These are phyloP conservation scores for Hypotaenidia okinawae DNA, from an alignment of 2,797 vertebrate species.

Conservation along the genomic window DNA sequence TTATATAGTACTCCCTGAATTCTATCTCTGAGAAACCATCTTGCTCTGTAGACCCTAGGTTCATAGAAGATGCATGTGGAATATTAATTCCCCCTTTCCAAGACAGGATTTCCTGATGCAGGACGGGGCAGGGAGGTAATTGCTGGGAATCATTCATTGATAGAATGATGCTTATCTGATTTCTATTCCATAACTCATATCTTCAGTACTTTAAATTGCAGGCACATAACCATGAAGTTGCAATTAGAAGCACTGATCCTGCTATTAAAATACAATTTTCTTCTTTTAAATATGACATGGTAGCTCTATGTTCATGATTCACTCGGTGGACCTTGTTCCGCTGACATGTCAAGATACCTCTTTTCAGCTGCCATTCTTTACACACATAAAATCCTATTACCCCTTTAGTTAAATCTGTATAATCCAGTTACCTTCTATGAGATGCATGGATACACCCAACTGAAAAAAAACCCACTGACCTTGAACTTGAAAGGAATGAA, in stretches of 20 bases:
- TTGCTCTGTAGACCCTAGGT: neutral
- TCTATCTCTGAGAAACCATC: neutral
- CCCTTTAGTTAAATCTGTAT: conserved; percentile 27
- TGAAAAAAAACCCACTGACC: neutral
- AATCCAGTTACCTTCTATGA: conserved; percentile 45
- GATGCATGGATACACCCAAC: neutral
- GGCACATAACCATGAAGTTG: conserved; percentile 27
- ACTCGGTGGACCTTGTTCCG: conserved; percentile 28
- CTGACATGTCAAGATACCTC: conserved; percentile 31
- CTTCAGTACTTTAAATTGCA: conserved; percentile 42
- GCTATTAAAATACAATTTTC: conserved; percentile 51
- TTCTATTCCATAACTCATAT: conserved; percentile 23
- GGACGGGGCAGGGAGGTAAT: conserved; percentile 13
- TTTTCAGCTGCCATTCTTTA: conserved; percentile 52
- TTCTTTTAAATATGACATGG: conserved; percentile 37
- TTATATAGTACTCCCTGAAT: neutral
- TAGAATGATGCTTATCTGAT: neutral
- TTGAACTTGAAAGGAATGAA: conserved; percentile 31
- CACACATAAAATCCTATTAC: conserved; percentile 33
- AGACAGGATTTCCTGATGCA: conserved; percentile 1
- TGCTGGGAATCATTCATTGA: conserved; percentile 22
- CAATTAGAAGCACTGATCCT: conserved; percentile 48
- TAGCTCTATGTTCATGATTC: neutral
- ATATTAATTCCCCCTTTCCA: conserved; percentile 23
- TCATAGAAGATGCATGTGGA: neutral